These are phyloP conservation scores for Eupithecia dodoneata DNA, from an alignment of 2,888 invertebrate species.

Conservation along the genomic window DNA sequence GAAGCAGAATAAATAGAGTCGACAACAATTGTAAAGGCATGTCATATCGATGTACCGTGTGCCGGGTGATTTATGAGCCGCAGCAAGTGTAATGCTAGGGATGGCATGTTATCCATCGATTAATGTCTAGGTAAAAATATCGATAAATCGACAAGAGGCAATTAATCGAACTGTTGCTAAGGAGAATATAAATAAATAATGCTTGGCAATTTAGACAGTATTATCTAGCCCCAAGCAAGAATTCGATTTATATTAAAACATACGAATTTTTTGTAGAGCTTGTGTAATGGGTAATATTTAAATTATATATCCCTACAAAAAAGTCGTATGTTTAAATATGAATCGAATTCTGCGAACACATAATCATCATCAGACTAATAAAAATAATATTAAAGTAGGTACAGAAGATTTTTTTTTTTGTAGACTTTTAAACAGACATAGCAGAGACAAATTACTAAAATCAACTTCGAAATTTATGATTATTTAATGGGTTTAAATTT, in stretches of 20 bases:
- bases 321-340: too few species aligned
- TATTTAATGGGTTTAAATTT: background rate
- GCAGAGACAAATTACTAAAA: background rate
- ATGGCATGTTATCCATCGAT: constrained; percentile 21
- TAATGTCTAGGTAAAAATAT: constrained; percentile 44
- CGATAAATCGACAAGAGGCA: background rate
- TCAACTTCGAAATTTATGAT: background rate
- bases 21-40: constrained; percentile 31
- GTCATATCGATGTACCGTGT: constrained; percentile 35
- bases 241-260: too few species aligned
- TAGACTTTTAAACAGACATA: background rate
- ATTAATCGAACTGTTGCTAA: background rate
- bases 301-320: too few species aligned
- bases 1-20: constrained; percentile 17
- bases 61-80: constrained; percentile 67
- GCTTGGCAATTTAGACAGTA: too few species aligned
- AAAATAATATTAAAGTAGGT: too few species aligned
- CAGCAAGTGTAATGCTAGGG: constrained; percentile 65
- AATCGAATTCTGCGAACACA: too few species aligned
- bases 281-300: too few species aligned
- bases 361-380: too few species aligned
- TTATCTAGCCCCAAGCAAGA: too few species aligned
- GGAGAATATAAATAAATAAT: too few species aligned
- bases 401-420: too few species aligned
- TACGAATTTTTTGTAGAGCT: too few species aligned